Conservation (phyloP, 1,140 invertebrate genomes). For the Camponotus vicinus region DNA sequence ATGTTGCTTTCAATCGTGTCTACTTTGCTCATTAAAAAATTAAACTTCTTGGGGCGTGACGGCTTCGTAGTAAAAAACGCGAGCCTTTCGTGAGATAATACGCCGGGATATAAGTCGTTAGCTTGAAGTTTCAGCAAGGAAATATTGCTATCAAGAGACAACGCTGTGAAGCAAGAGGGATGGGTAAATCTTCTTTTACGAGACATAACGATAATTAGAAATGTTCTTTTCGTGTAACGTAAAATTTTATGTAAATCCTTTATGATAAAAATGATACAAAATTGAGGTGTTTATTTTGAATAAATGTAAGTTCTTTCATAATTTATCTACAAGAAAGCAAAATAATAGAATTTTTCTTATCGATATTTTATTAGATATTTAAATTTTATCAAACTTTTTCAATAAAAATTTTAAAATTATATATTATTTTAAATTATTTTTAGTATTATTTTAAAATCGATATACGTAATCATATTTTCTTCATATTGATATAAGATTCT, state of each 20-base stretch:
- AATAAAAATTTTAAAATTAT: neutral
- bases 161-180: neutral
- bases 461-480: neutral
- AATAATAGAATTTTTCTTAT: neutral
- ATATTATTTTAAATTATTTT: too few relatives aligned
- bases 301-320: neutral
- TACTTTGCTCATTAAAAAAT: conserved; percentile 52
- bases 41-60: conserved; percentile 45
- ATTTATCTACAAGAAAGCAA: neutral
- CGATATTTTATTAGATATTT: too few relatives aligned
- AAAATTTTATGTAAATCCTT: conserved; percentile 23
- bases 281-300: neutral
- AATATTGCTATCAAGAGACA: conserved; percentile 22
- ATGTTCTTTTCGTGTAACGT: neutral
- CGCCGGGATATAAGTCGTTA: conserved; percentile 40
- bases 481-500: neutral
- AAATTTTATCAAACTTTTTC: neutral
- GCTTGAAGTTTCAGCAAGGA: conserved; percentile 11
- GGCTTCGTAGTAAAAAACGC: neutral
- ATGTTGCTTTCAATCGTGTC: conserved; percentile 37
- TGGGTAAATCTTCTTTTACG: conserved; percentile 23
- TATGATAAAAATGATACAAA: neutral
- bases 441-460: too few relatives aligned
- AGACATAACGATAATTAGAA: conserved; percentile 49
- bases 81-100: conserved; percentile 45